These are phyloP conservation scores for Thalassaphorura encarpata DNA, from an alignment of 1,140 invertebrate genomes.

Conservation along the genomic window DNA sequence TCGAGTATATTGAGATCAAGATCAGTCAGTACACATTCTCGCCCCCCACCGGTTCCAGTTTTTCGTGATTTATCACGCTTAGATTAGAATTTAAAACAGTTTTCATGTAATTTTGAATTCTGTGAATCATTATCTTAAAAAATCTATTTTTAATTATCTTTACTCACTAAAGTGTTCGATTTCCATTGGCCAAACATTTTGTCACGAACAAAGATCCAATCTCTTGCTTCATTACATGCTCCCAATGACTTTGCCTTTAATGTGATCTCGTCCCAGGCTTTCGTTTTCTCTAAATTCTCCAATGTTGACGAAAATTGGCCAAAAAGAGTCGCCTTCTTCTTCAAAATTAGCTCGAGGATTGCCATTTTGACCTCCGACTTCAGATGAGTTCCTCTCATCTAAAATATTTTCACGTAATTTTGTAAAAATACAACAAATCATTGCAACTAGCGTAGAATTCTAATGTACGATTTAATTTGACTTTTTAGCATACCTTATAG, in stretches of 20 bases:
- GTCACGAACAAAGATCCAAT: not conserved
- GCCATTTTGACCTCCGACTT: too few relatives aligned
- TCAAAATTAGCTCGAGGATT: too few relatives aligned
- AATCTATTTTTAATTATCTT: too few relatives aligned
- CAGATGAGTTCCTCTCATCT: too few relatives aligned
- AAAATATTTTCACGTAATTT: too few relatives aligned
- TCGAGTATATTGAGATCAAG: conserved; percentile 12
- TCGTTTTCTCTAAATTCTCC: not conserved
- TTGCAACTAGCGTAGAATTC: too few relatives aligned
- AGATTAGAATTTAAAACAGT: not conserved
- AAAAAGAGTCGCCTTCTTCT: too few relatives aligned
- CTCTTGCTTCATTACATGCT: not conserved
- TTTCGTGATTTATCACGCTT: conserved; percentile 2
- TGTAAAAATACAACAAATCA: too few relatives aligned
- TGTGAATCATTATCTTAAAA: too few relatives aligned
- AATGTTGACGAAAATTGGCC: not conserved
- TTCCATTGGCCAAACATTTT: not conserved
- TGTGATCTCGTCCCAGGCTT: not conserved
- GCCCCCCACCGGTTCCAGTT: conserved; percentile 13
- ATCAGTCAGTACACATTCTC: not conserved
- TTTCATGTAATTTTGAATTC: too few relatives aligned
- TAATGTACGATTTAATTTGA: too few relatives aligned
- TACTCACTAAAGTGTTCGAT: not conserved
- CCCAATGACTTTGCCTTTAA: not conserved
- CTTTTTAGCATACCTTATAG: too few relatives aligned